These are phyloP conservation scores for Siphlonurus alternatus DNA, from an alignment of 2,888 invertebrate species.

Conservation along the genomic window DNA sequence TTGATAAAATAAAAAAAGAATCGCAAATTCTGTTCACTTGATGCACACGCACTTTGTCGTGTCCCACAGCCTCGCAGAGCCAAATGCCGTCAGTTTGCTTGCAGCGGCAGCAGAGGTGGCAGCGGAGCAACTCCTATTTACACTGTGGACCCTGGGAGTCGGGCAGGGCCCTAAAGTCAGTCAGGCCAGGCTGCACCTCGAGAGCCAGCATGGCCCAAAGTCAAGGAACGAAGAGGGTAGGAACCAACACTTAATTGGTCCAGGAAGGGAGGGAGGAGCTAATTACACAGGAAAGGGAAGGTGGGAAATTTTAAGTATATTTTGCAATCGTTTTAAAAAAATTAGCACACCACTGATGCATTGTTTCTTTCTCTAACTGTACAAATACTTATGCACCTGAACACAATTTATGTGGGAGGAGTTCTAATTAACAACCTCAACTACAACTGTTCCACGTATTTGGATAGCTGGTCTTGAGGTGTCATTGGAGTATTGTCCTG, in stretches of 20 bases:
- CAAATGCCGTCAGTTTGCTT: neutral
- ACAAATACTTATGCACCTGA: slow-evolving; percentile 10
- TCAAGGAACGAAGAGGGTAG: neutral
- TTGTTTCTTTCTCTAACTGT: slow-evolving; percentile 12
- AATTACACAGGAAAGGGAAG: neutral
- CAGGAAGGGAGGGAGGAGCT: neutral
- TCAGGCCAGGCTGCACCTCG: neutral
- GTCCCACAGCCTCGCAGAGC: neutral
- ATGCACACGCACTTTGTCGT: slow-evolving; percentile 17
- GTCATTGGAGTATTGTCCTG: slow-evolving; percentile 57
- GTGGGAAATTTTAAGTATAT: neutral
- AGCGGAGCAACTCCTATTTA: neutral
- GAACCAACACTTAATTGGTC: neutral
- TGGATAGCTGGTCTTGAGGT: slow-evolving; percentile 86
- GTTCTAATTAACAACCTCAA: slow-evolving; percentile 20
- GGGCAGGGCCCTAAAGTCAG: neutral
- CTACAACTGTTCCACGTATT: slow-evolving; percentile 93
- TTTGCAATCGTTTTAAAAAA: slow-evolving; percentile 6
- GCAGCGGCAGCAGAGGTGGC: neutral
- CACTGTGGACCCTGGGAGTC: no score
- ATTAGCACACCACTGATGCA: slow-evolving; percentile 9
- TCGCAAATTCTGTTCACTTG: slow-evolving; percentile 23
- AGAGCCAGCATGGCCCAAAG: neutral
- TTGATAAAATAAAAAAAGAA: slow-evolving; percentile 23
- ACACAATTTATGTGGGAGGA: slow-evolving; percentile 6